Evolutionary conservation across 2,797 vertebrate genomes (phyloP), one percentile per base, ranked within the genome.

Genomic region (Chromobotia macracanthus): DNA sequence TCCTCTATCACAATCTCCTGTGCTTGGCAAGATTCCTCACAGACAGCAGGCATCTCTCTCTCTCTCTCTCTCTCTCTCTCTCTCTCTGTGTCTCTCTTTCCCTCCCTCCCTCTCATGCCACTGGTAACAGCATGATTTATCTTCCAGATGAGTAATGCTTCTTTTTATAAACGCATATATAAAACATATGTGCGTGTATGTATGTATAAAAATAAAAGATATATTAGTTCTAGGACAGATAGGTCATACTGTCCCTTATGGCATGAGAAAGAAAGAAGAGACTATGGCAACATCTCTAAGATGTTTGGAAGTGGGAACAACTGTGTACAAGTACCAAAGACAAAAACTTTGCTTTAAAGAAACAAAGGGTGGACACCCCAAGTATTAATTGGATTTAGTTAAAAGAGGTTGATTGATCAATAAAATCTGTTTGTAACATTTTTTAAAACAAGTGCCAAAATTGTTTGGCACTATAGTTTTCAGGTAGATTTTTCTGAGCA

Each of bases 101-200:
- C 68, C 61, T 63, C 23, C 0, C 55, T 67, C 60, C 7, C 21
- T 64, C 61, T 64, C 41, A 21, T 10, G 9, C 51, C 7, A n/a
- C 55, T 58, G 19, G 53, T 60, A 60, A 55, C 58, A 48, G 50
- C 48, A 53, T 53, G 50, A 77, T 31, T 84, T 72, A 77, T n/a
- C 38, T 21, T 69, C 73, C 38, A 53, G 21, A 73, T 77, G 77
- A 82, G 41, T 82, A 79, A 75, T 56, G 11, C 44, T 66, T 76
- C 71, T 23, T 11, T 44, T 44, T 31, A 31, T 31, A 31, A 44
- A 10, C 10, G 41, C 41, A 44, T 44, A 44, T 44, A 44, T 44
- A 11, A 44, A 44, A 31, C 66, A 51, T 18, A n/a, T 53, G 50
- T 53, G 7, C 6, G 1, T 53, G 50, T 53, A 7, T 53, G 5